Evolutionary conservation across 2,888 invertebrate species (phyloP).

Genomic region (Tiliacea citrago): DNA sequence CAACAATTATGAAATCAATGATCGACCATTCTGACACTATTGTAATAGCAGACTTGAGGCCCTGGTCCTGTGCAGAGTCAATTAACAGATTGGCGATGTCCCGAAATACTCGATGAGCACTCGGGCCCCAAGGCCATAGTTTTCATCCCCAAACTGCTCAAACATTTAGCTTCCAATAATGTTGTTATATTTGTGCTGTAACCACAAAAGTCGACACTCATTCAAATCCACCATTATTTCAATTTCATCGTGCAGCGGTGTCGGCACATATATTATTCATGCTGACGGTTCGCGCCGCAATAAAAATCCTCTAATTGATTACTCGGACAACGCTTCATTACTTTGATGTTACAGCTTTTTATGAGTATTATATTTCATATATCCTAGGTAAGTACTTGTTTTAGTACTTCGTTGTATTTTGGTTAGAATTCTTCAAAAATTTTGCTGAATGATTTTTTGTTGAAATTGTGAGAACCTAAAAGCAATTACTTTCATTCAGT

Average conservation of each 20-base stretch:
- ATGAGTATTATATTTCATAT: neutral
- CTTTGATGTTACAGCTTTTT: slow-evolving; percentile 20
- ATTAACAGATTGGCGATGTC: no score
- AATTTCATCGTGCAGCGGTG: slow-evolving; percentile 35
- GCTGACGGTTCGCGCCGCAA: slow-evolving; percentile 34
- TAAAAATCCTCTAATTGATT: slow-evolving; percentile 59
- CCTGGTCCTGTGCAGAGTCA: no score
- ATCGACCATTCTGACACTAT: no score
- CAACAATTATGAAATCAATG: no score
- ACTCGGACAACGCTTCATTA: slow-evolving; percentile 13
- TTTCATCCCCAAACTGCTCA: no score
- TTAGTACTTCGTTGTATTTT: neutral
- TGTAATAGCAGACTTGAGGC: no score
- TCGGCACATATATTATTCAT: slow-evolving; percentile 59
- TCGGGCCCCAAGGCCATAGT: no score
- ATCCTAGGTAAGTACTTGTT: neutral
- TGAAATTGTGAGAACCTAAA: neutral
- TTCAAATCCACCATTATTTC: slow-evolving; percentile 17
- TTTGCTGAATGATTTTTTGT: neutral
- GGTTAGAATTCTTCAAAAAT: neutral
- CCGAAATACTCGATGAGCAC: no score
- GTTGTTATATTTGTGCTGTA: no score
- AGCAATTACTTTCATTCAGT: neutral
- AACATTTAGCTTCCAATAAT: no score
- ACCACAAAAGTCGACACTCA: neutral